phyloP scores from a whole-genome alignment of 2,888 invertebrate species.

The Alitta virens region DNA sequence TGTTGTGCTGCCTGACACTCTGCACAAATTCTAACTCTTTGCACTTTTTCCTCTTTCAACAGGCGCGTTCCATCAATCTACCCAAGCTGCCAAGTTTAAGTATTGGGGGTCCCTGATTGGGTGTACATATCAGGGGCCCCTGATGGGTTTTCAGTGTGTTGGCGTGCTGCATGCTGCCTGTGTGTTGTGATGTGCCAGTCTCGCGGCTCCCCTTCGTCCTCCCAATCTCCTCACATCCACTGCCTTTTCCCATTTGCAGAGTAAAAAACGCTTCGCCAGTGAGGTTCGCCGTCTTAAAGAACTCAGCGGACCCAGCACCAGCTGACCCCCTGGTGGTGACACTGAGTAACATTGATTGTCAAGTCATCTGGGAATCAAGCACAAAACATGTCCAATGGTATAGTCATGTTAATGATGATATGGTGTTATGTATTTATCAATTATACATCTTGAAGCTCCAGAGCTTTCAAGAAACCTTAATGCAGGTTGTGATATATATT shows the following conservation, averaged over 20 bases:
- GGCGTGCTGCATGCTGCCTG: neutral
- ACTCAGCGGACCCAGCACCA: slow-evolving; percentile 12
- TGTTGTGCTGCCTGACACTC: too few species aligned
- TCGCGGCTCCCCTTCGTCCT: neutral
- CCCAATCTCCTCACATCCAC: neutral
- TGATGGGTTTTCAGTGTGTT: slow-evolving; percentile 1
- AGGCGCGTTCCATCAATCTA: slow-evolving; percentile 43
- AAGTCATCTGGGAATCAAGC: too few species aligned
- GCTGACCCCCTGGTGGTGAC: slow-evolving; percentile 7
- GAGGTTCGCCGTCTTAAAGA: slow-evolving; percentile 30
- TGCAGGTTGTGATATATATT: too few species aligned
- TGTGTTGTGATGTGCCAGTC: neutral
- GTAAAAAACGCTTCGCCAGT: slow-evolving; percentile 34
- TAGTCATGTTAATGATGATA: too few species aligned
- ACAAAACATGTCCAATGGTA: too few species aligned
- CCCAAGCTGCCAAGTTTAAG: slow-evolving; percentile 51
- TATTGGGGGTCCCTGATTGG: slow-evolving; percentile 41
- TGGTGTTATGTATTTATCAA: too few species aligned
- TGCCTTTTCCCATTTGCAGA: slow-evolving; percentile 24
- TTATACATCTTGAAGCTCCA: too few species aligned
- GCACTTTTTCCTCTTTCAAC: slow-evolving; percentile 29
- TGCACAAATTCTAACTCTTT: too few species aligned
- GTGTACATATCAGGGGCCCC: neutral
- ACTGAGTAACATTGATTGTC: neutral
- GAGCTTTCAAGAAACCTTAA: too few species aligned